A percentile compares a stretch with the other conserved stretches of the same genome.
Conservation (phyloP, 2,113 vertebrate species). For the Cinclus cinclus region DNA sequence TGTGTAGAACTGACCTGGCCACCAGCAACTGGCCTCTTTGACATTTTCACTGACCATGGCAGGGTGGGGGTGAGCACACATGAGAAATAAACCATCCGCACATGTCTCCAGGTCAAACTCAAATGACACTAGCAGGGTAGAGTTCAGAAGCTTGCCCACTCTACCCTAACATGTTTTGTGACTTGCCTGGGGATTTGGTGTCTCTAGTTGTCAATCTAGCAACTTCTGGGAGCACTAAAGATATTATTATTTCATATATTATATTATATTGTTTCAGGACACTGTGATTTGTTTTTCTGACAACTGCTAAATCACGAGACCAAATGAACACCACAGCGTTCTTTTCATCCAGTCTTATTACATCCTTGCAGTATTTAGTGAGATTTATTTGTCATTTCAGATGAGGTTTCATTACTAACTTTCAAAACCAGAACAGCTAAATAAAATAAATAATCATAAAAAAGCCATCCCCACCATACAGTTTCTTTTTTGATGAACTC, state of each 20-base stretch:
- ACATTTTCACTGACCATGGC: not conserved
- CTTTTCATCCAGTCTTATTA: not conserved
- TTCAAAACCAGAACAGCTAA: not conserved
- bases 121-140: not conserved
- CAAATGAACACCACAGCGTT: not conserved
- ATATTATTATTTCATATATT: not conserved
- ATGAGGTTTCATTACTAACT: not conserved
- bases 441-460: not conserved
- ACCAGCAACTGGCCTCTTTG: not conserved
- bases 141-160: not conserved
- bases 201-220: not conserved
- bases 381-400: constrained; percentile 9
- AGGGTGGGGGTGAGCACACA: fast-evolving
- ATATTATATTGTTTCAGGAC: not conserved
- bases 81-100: not conserved
- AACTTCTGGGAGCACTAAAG: not conserved
- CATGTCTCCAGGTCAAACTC: not conserved
- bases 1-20: not conserved
- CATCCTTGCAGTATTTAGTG: not conserved
- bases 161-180: not conserved
- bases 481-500: not conserved
- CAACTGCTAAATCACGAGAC: not conserved
- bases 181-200: not conserved
- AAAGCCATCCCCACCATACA: not conserved
- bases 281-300: constrained; percentile 22